Percentiles rank a stretch among this genome's conserved stretches.
Evolutionary conservation across 2,888 invertebrate species (phyloP).

Genomic region (Drosophila fulvimacula): DNA sequence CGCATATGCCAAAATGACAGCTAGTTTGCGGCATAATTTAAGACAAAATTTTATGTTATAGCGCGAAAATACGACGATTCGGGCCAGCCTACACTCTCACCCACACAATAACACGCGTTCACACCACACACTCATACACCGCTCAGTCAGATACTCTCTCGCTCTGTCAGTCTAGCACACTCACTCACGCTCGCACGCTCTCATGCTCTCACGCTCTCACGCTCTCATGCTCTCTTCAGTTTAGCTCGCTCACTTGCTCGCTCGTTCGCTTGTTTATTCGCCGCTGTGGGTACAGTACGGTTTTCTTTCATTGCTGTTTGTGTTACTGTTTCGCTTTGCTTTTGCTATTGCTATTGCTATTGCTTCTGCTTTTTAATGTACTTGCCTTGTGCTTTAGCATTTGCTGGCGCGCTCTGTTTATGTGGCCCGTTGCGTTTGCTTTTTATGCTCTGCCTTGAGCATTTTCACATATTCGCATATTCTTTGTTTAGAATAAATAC

Average conservation of each 20-base stretch:
- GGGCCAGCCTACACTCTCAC: conserved; percentile 37
- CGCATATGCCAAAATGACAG: conserved; percentile 24
- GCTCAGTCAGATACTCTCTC: conserved; percentile 9
- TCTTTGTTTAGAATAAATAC: conserved; percentile 9
- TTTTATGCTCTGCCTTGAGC: conserved; percentile 10
- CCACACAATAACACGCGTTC: conserved; percentile 29
- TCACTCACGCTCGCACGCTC: not conserved
- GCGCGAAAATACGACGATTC: conserved; percentile 37
- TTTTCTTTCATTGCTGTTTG: conserved; percentile 44
- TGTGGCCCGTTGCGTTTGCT: conserved; percentile 5
- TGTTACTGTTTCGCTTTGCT: conserved; percentile 29
- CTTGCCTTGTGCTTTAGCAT: conserved; percentile 30
- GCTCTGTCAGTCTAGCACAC: not conserved
- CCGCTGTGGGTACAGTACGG: conserved; percentile 51
- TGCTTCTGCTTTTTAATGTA: conserved; percentile 12
- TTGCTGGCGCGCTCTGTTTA: conserved; percentile 32
- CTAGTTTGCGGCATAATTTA: conserved; percentile 30
- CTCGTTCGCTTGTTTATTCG: conserved; percentile 32
- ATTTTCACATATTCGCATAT: not conserved
- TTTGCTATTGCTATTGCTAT: conserved; percentile 41
- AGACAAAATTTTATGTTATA: conserved; percentile 39
- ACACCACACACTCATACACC: conserved; percentile 5
- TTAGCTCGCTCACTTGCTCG: conserved; percentile 12
- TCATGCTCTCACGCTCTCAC: not conserved
- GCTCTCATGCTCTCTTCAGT: conserved; percentile 13